Evolutionary conservation across 2,888 invertebrate genomes (phyloP), one percentile per base, ranked within the genome.

Genomic region (Hylaea fasciaria): DNA sequence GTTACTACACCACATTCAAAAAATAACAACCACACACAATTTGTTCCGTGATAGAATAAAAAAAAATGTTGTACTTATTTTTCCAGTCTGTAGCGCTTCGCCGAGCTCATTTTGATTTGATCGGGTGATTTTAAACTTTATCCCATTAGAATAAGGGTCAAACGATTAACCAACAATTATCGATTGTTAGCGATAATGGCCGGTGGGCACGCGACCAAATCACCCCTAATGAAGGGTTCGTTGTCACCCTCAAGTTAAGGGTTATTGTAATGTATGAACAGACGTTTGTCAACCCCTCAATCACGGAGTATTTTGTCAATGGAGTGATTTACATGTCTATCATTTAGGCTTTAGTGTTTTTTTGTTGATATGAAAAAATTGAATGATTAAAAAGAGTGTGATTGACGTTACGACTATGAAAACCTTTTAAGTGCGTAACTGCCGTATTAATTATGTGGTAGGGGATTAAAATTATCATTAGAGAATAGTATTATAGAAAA

Each of bases 141-240:
- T n/a, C 0, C 0, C 0, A 11, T 52, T 4, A 51, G 9, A 28
- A 49, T 69, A 68, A 67, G 62, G 61, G 43, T 51, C 11, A 56
- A 45, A 13, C 28, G 22, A 17, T 43, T 53, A 50, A 47, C 52
- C 53, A 12, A 35, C n/a, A 46, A 51, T 56, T 56, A 47, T 44
- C 47, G 46, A 60, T 40, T 60, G 55, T 56, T 32, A 47, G 47
- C 52, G 56, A 59, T 74, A 68, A 80, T 81, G 80, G 77, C 76
- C 70, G 74, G 68, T 82, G 78, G 74, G 83, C 87, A 87, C 87
- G 85, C 82, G 87, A 79, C 85, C 70, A 71, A 66, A 71, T 73
- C 72, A 70, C 71, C 88, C 85, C 72, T 80, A 82, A 79, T 80
- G 78, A 85, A 82, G 85, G 86, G 75, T 66, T 74, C 66, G 85